phyloP scores from a whole-genome alignment of 2,888 invertebrate genomes.

The Drosophila limbata region DNA sequence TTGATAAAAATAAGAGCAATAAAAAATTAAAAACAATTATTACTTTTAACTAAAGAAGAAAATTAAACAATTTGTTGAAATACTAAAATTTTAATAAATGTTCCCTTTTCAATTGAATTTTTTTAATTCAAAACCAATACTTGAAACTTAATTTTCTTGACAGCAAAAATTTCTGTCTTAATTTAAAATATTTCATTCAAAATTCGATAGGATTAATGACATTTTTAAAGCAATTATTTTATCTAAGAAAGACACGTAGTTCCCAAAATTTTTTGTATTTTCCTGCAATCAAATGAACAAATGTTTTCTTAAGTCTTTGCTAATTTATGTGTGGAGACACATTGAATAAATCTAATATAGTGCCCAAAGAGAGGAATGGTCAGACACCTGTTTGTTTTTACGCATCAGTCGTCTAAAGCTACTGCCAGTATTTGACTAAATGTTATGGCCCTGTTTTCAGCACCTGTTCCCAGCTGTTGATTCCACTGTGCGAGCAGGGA shows the following conservation, averaged over 20 bases:
- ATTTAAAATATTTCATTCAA: neutral
- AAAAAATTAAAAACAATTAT: neutral
- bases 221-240: neutral
- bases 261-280: neutral
- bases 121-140: too few species aligned
- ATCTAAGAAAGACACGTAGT: neutral
- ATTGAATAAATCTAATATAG: slow-evolving; percentile 38
- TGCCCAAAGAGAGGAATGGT: neutral
- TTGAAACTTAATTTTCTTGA: too few species aligned
- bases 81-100: too few species aligned
- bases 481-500: slow-evolving; percentile 62
- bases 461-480: slow-evolving; percentile 68
- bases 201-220: neutral
- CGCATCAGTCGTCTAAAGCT: slow-evolving; percentile 64
- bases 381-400: slow-evolving; percentile 66
- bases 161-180: neutral
- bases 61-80: too few species aligned
- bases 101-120: too few species aligned
- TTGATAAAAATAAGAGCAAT: too few species aligned
- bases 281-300: slow-evolving; percentile 14
- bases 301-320: slow-evolving; percentile 18
- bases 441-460: slow-evolving; percentile 64
- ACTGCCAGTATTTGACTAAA: slow-evolving; percentile 43
- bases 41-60: neutral
- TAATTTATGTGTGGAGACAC: slow-evolving; percentile 57